These are phyloP conservation scores for Andrena trimmerana DNA, from an alignment of 2,888 invertebrate genomes.

Conservation along the genomic window DNA sequence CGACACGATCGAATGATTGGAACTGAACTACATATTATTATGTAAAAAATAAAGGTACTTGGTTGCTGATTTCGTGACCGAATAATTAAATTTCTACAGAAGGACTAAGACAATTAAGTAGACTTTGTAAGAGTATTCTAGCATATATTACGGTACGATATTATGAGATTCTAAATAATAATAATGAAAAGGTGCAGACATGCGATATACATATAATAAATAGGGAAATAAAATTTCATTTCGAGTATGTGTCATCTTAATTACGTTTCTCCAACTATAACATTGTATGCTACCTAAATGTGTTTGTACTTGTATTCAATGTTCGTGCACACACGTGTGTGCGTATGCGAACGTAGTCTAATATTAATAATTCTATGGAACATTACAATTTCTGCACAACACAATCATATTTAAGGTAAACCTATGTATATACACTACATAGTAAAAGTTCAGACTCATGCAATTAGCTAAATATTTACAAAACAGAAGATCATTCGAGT, in stretches of 20 bases:
- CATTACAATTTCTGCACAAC: constrained; percentile 33
- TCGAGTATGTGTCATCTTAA: background rate
- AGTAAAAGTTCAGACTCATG: constrained; percentile 36
- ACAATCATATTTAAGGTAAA: constrained; percentile 43
- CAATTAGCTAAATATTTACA: constrained; percentile 47
- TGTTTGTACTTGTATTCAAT: constrained; percentile 23
- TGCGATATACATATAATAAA: constrained; percentile 31
- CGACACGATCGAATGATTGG: background rate
- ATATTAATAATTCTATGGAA: constrained; percentile 35
- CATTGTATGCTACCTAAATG: constrained; percentile 14
- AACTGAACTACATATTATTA: background rate
- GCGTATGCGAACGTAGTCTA: constrained; percentile 21
- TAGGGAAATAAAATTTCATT: constrained; percentile 14
- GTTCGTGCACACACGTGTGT: constrained; percentile 33
- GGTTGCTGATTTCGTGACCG: background rate
- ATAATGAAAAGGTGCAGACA: constrained; percentile 35
- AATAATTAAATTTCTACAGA: constrained; percentile 12
- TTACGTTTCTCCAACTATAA: background rate
- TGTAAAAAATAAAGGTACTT: background rate
- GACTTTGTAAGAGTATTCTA: constrained; percentile 7
- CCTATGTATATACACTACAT: constrained; percentile 26
- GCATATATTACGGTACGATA: constrained; percentile 33
- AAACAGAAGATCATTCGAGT: constrained; percentile 8
- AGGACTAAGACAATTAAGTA: constrained; percentile 18
- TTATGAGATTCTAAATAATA: constrained; percentile 22